Evolutionary conservation across 1,140 invertebrate genomes (phyloP).

Genomic region (Heliconius nattereri): DNA sequence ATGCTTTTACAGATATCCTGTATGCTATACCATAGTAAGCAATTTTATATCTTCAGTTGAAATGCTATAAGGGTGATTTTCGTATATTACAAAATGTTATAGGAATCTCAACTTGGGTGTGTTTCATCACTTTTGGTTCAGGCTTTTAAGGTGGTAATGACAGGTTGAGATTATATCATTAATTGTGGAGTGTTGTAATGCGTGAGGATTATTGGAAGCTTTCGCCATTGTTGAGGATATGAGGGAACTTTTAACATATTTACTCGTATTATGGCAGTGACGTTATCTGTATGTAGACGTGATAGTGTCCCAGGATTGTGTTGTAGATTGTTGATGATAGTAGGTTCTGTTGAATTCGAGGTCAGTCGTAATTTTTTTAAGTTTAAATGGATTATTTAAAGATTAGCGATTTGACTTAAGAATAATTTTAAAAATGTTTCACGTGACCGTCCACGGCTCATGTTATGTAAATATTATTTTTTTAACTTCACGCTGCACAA

Average conservation of each 20-base stretch:
- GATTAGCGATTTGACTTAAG: too few species aligned
- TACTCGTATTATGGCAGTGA: not conserved
- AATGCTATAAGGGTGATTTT: slow-evolving; percentile 23
- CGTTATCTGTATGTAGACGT: not conserved
- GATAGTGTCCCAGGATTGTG: too few species aligned
- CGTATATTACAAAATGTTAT: not conserved
- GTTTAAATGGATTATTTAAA: too few species aligned
- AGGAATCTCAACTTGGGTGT: not conserved
- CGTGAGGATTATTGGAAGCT: slow-evolving; percentile 37
- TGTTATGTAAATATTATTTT: too few species aligned
- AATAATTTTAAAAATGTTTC: too few species aligned
- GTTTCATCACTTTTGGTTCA: slow-evolving; percentile 20
- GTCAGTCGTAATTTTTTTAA: too few species aligned
- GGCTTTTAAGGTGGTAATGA: slow-evolving; percentile 43
- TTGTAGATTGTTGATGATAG: too few species aligned
- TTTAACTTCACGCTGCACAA: too few species aligned
- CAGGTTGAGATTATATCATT: slow-evolving; percentile 45
- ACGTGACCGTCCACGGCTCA: too few species aligned
- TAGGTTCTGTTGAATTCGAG: too few species aligned
- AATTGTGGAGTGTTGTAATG: slow-evolving; percentile 40
- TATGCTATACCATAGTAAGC: not conserved
- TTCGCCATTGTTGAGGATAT: slow-evolving; percentile 7
- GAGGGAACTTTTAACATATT: not conserved
- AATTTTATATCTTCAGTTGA: slow-evolving; percentile 7
- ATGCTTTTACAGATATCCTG: slow-evolving; percentile 11